These are phyloP conservation scores for Taxidea taxus DNA, from an alignment of 2,113 vertebrate genomes.

Conservation along the genomic window DNA sequence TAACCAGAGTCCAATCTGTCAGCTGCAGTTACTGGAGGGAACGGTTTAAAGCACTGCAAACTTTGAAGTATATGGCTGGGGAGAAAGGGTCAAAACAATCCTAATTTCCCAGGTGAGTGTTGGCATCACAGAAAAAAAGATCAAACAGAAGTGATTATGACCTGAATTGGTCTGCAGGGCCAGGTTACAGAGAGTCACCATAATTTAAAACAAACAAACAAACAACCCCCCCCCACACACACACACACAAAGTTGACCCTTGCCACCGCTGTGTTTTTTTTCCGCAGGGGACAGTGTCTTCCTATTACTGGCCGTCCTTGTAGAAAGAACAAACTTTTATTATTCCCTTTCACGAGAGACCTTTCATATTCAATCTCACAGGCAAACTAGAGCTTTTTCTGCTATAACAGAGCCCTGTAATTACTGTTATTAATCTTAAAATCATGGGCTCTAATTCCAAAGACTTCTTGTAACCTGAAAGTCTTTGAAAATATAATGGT, in stretches of 20 bases:
- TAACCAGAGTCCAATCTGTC: neutral
- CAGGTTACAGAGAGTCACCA: neutral
- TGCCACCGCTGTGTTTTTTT: neutral
- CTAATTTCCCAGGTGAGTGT: slow-evolving; percentile 44
- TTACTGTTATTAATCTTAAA: slow-evolving; percentile 69
- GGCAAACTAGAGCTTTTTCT: neutral
- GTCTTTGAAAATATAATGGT: slow-evolving; percentile 55
- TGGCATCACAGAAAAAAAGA: neutral
- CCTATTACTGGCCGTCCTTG: neutral
- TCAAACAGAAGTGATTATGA: slow-evolving; percentile 29
- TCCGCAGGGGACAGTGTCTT: neutral
- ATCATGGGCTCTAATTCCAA: slow-evolving; percentile 50
- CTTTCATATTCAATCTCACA: slow-evolving; percentile 30
- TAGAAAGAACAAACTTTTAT: slow-evolving; percentile 38
- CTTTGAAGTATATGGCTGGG: neutral
- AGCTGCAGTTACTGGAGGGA: neutral
- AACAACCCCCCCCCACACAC: neutral
- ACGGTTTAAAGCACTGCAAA: slow-evolving; percentile 28
- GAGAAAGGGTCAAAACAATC: slow-evolving; percentile 27
- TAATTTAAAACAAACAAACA: neutral
- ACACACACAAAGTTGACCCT: neutral
- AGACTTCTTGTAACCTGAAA: slow-evolving; percentile 41
- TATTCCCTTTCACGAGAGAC: slow-evolving; percentile 10
- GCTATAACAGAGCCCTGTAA: slow-evolving; percentile 20
- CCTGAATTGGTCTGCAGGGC: slow-evolving; percentile 1